phyloP scores from a whole-genome alignment of 2,888 invertebrate species.

The Ophion ellenae region DNA sequence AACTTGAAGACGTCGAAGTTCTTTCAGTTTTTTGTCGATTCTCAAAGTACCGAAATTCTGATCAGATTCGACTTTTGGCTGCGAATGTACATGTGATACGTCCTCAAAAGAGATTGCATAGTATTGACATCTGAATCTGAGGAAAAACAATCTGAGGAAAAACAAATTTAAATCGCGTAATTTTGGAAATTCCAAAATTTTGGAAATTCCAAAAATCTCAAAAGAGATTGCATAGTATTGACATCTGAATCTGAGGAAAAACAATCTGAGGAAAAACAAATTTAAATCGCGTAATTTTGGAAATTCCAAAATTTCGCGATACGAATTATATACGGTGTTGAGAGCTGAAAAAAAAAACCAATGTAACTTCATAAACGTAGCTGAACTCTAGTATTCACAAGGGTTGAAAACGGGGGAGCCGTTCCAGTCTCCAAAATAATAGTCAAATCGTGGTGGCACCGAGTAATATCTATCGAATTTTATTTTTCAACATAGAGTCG shows the following conservation, averaged over 20 bases:
- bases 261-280: neutral
- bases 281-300: no score
- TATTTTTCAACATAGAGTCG: neutral
- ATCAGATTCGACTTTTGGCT: neutral
- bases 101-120: neutral
- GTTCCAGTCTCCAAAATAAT: neutral
- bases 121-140: neutral
- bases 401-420: neutral
- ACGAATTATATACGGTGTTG: neutral
- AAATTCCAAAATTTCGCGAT: no score
- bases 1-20: neutral
- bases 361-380: neutral
- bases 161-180: no score
- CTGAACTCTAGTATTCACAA: neutral
- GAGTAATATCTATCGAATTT: conserved; percentile 6
- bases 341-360: neutral
- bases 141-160: no score
- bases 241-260: conserved; percentile 9
- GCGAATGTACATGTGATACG: neutral
- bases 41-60: neutral
- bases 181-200: no score
- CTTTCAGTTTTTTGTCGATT: neutral
- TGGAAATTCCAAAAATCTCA: neutral
- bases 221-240: conserved; percentile 1
- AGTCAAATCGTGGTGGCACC: conserved; percentile 5